Base-by-base conservation (phyloP, 2,888 invertebrate genomes). In the Drosophila atroscutellata region DNA sequence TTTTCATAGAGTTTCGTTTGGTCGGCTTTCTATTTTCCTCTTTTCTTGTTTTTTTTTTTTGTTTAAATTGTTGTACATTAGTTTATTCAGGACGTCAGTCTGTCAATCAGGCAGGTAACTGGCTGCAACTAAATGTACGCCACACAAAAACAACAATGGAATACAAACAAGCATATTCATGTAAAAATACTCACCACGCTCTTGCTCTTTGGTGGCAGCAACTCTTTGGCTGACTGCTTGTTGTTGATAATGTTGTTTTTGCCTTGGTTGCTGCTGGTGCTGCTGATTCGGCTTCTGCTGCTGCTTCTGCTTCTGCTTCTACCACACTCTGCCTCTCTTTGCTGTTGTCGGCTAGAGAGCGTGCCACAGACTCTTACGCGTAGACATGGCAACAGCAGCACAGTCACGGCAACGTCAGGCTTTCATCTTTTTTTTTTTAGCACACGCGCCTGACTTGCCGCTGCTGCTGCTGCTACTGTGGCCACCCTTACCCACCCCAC, bases 361-460 rank as follows among this genome's bases (percentile, higher is more conserved):
- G n/a, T 54, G 51, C 26, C 61, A 30, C 51, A 66, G 52, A 60
- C 82, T 70, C 78, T 78, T 72, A 85, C 78, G 86, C 84, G 37
- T 75, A 75, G 80, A 75, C 75, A 75, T 79, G 77, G 77, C 72
- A 75, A 78, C n/a, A 37, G 68, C 56, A 59, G 30, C 61, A 52
- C 59, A 67, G 66, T 54, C 57, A 65, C 58, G 52, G 55, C 71
- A 74, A 68, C 64, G 59, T 39, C 72, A 77, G 75, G 83, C 77
- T 81, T 81, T 83, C 83, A 82, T 81, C 79, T 72, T 77, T 69
- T 57, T 76, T 81, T 76, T 81, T 87, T 78, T 85, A 87, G 86
- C 83, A 87, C 84, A 84, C 84, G 80, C 88, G 88, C 78, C 83
- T 70, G 75, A 75, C 64, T 83, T 83, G 69, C 68, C 63, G 64